A percentile compares a stretch with the other conserved stretches of the same genome.
Evolutionary conservation across 2,888 invertebrate genomes (phyloP).

Genomic region (Myopa testacea): DNA sequence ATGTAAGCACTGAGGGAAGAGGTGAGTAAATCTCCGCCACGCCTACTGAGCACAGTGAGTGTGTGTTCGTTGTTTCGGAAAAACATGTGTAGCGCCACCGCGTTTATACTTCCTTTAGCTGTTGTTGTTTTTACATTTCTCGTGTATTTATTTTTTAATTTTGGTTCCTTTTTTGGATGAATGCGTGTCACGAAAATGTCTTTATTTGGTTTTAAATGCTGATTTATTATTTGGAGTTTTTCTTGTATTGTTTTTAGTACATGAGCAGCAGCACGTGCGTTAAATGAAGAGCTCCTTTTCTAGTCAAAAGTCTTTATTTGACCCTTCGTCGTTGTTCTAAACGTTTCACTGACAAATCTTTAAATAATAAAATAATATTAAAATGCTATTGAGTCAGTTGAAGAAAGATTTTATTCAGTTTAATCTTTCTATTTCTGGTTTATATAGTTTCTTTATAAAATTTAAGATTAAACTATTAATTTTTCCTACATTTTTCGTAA

Average conservation of each 20-base stretch:
- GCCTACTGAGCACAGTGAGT: not conserved
- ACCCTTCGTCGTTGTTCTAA: not conserved
- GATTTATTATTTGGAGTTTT: constrained; percentile 28
- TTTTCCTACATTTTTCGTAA: not conserved
- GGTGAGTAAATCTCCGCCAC: not conserved
- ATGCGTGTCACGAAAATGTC: not conserved
- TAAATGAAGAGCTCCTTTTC: not conserved
- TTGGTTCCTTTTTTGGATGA: not conserved
- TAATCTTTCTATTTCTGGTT: no score
- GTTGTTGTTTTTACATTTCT: not conserved
- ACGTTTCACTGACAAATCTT: not conserved
- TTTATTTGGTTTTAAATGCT: constrained; percentile 23
- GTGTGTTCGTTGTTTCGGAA: no score
- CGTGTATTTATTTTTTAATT: not conserved
- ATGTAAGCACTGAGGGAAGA: not conserved
- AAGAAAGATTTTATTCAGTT: no score
- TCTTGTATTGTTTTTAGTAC: not conserved
- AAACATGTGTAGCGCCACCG: not conserved
- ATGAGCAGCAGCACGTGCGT: no score
- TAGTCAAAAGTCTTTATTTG: not conserved
- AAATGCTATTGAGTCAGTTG: not conserved
- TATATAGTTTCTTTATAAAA: no score
- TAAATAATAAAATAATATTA: not conserved
- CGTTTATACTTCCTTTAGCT: no score
- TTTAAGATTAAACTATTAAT: no score